Conservation (phyloP, 2,888 invertebrate species). For the Cerceris ruficornis region DNA sequence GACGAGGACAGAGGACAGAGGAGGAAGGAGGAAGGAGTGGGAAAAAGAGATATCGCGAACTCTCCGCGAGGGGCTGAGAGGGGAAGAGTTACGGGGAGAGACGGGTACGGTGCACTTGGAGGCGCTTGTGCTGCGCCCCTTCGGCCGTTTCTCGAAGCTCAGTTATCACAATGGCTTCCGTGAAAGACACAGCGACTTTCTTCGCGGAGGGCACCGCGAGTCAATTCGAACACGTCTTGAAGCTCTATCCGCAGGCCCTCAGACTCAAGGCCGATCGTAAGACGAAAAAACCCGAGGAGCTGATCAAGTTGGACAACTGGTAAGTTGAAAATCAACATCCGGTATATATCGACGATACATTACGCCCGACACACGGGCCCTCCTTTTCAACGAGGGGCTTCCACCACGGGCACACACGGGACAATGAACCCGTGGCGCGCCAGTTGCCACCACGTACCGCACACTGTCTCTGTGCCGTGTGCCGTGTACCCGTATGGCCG, state of each 20-base stretch:
- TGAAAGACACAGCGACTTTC: slow-evolving; percentile 96
- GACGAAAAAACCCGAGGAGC: slow-evolving; percentile 96
- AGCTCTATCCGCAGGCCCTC: slow-evolving; percentile 95
- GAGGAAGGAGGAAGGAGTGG: slow-evolving; percentile 19
- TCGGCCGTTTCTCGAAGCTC: slow-evolving; percentile 69
- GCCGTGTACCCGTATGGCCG: too few species aligned
- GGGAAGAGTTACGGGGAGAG: slow-evolving; percentile 2
- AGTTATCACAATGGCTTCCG: slow-evolving; percentile 89
- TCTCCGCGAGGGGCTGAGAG: slow-evolving; percentile 9
- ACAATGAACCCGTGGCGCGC: slow-evolving; percentile 81
- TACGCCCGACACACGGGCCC: slow-evolving; percentile 56
- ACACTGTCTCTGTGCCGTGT: slow-evolving; percentile 44
- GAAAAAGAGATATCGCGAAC: slow-evolving; percentile 10
- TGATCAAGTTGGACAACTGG: slow-evolving; percentile 97
- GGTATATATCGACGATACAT: slow-evolving; percentile 38
- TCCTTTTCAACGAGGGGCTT: slow-evolving; percentile 67
- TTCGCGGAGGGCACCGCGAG: slow-evolving; percentile 94
- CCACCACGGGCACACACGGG: slow-evolving; percentile 69
- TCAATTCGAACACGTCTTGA: slow-evolving; percentile 94
- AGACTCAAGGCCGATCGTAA: slow-evolving; percentile 95
- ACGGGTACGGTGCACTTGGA: slow-evolving; percentile 45
- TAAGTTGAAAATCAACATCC: slow-evolving; percentile 83
- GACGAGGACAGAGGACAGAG: slow-evolving; percentile 20
- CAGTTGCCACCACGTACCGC: slow-evolving; percentile 74
- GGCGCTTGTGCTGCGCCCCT: slow-evolving; percentile 70